Base-by-base conservation (phyloP, 2,797 vertebrate species). In the Champsocephalus gunnari region DNA sequence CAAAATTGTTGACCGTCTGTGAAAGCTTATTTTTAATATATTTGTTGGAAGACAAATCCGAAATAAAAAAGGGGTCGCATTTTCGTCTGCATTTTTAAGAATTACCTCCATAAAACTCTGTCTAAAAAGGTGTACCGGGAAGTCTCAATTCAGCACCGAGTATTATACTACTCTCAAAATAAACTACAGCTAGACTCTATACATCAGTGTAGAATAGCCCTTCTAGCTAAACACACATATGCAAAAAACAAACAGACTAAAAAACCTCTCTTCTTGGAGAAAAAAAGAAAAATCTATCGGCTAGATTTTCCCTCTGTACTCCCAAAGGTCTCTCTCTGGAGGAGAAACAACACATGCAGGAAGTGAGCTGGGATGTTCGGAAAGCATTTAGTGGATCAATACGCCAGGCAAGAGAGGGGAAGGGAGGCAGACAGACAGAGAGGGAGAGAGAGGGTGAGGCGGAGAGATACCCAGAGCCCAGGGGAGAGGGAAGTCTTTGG, bases 271-370 rank as follows among this genome's bases (percentile, higher is more conserved):
- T 38, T 38, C 7, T 43, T 54, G 24, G 12, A 45, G 70, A 68
- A 45, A 83, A 73, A 72, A 66, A 56, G 5, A 64, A 83, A 89
- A 89, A 90, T 91, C 85, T 79, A 86, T 92, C 32, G 34, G 80
- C 70, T 84, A 88, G 80, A 88, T 89, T 91, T 89, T 69, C 87
- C 79, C 84, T 76, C 86, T 87, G 91, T 91, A 90, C 80, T 92
- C 91, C 89, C 91, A 77, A 47, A 74, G 75, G 92, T 90, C 93
- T 79, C 79, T 68, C 89, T 73, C 82, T 59, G 82, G 81, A 88
- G 86, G 86, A 92, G 88, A 92, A 90, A 94, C 92, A 93, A 92
- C 92, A 91, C 86, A 79, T 86, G 86, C 93, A 93, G 92, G 92
- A 88, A 88, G 89, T 89, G 68, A 87, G 90, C 80, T 85, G 78